These are phyloP conservation scores for Campylorhamphus procurvoides DNA, from an alignment of 2,113 vertebrate genomes.

Conservation along the genomic window DNA sequence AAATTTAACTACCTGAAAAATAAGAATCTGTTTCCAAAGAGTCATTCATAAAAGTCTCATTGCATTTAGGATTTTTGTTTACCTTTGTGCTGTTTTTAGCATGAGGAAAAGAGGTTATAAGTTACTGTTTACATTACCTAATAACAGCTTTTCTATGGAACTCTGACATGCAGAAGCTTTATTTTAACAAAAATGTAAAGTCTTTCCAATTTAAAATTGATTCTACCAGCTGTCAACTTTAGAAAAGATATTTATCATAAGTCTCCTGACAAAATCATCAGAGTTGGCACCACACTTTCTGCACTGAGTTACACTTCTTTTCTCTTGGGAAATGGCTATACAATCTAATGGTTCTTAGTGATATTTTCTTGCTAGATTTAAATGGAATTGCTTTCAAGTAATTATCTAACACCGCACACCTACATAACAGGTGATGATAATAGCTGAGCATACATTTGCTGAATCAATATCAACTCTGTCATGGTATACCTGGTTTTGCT, in stretches of 20 bases:
- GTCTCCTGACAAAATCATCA: not conserved
- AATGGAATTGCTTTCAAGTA: conserved; percentile 1
- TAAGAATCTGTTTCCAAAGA: not conserved
- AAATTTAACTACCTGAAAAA: not conserved
- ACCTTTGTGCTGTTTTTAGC: not conserved
- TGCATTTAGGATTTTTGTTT: not conserved
- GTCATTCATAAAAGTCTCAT: not conserved
- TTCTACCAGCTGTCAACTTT: not conserved
- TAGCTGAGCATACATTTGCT: not conserved
- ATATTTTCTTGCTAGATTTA: not conserved
- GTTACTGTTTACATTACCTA: not conserved
- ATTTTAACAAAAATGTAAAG: not conserved
- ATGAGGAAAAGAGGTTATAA: not conserved
- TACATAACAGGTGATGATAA: not conserved
- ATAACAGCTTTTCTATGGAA: not conserved
- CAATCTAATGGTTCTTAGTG: not conserved
- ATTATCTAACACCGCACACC: not conserved
- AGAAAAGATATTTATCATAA: not conserved
- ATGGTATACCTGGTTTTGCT: not conserved
- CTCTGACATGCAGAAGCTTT: not conserved
- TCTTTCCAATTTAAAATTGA: not conserved
- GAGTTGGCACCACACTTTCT: not conserved
- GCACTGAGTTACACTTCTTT: not conserved
- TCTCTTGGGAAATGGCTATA: not conserved
- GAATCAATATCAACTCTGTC: not conserved